phyloP scores from a whole-genome alignment of 1,140 invertebrate genomes.

The Cydia amplana region DNA sequence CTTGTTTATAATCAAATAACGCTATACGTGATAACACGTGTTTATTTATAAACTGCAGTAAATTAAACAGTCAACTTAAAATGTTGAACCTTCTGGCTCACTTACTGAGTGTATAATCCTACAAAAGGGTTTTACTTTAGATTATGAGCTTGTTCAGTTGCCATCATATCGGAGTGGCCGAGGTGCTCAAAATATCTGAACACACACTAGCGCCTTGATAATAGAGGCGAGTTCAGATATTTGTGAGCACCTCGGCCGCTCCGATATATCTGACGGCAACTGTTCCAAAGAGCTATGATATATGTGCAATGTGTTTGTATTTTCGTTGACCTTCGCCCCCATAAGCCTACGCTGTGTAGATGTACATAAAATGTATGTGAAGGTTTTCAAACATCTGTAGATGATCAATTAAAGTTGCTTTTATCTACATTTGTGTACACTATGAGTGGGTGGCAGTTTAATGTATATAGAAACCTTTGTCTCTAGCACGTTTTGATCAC shows the following conservation, averaged over 20 bases:
- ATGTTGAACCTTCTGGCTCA: background rate
- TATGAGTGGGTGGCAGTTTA: background rate
- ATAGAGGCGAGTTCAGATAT: too few relatives aligned
- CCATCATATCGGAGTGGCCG: too few relatives aligned
- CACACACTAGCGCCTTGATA: too few relatives aligned
- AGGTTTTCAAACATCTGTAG: background rate
- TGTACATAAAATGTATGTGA: slow-evolving; percentile 6
- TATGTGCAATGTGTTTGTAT: background rate
- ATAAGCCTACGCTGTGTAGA: slow-evolving; percentile 4
- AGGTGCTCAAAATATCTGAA: too few relatives aligned
- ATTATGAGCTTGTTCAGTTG: background rate
- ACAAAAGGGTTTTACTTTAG: background rate
- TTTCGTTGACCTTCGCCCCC: slow-evolving; percentile 10
- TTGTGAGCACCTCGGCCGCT: too few relatives aligned
- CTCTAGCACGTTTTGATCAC: too few relatives aligned
- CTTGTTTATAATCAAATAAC: slow-evolving; percentile 8
- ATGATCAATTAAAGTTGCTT: background rate
- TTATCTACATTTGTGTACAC: background rate
- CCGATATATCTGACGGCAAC: too few relatives aligned
- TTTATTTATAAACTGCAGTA: background rate
- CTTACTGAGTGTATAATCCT: background rate
- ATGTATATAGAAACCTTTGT: background rate
- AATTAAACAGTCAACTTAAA: background rate
- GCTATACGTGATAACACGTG: background rate
- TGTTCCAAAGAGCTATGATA: background rate